These are phyloP conservation scores for Microplitis demolitor DNA, from an alignment of 1,140 invertebrate species.

Conservation along the genomic window DNA sequence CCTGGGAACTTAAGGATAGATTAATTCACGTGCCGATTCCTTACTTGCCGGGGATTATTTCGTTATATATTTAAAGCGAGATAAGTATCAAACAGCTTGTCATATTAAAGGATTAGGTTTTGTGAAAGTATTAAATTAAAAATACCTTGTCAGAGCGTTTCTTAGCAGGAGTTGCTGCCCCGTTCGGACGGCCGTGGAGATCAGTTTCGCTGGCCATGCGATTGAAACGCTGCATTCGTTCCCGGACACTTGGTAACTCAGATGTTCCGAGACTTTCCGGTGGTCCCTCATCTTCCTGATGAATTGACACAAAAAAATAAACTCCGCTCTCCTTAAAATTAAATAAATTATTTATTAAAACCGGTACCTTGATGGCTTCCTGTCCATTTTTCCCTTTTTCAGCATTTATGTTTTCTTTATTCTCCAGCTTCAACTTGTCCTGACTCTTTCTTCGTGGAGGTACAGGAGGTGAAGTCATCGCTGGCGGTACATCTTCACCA, in stretches of 20 bases:
- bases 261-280: constrained; percentile 45
- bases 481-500: constrained; percentile 15
- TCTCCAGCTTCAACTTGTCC: constrained; percentile 60
- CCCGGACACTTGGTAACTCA: constrained; percentile 82
- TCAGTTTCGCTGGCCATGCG: constrained; percentile 76
- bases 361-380: constrained; percentile 47
- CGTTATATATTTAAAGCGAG: too few species aligned
- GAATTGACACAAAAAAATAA: constrained; percentile 12
- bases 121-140: not conserved
- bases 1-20: too few species aligned
- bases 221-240: constrained; percentile 91
- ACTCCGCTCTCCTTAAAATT: not conserved
- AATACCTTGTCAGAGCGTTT: constrained; percentile 70
- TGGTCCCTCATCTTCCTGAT: constrained; percentile 53
- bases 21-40: constrained; percentile 7
- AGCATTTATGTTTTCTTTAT: constrained; percentile 58
- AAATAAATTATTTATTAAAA: not conserved
- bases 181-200: constrained; percentile 47
- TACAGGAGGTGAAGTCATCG: constrained; percentile 59
- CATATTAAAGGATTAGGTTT: not conserved
- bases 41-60: constrained; percentile 15
- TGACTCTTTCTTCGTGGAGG: constrained; percentile 64
- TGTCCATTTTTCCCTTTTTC: constrained; percentile 41
- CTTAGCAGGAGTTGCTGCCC: constrained; percentile 61
- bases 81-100: not conserved